Conservation (phyloP, 2,797 vertebrate species). For the Arrhamphus sclerolepis region DNA sequence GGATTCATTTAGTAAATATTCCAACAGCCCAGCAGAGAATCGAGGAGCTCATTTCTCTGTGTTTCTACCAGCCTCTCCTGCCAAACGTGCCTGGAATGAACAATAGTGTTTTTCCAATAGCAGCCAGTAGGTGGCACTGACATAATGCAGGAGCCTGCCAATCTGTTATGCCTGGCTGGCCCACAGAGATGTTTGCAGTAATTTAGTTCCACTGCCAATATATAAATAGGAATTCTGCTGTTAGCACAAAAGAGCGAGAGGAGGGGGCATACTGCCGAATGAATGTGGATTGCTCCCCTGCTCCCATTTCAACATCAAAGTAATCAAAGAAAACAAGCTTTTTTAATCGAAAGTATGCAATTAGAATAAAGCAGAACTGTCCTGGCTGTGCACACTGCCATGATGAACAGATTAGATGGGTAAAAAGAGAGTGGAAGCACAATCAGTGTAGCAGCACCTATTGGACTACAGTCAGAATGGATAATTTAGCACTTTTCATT, state of each 20-base stretch:
- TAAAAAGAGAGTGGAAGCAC: conserved; percentile 62
- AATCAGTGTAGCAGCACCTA: conserved; percentile 58
- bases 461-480: conserved; percentile 65
- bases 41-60: conserved; percentile 67
- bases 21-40: conserved; percentile 65
- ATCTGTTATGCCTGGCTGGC: conserved; percentile 80
- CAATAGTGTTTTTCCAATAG: conserved; percentile 37
- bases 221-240: conserved; percentile 85
- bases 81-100: conserved; percentile 67
- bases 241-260: conserved; percentile 79
- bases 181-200: conserved; percentile 83
- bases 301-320: conserved; percentile 85
- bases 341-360: conserved; percentile 86
- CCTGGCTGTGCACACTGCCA: conserved; percentile 69
- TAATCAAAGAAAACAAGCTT: conserved; percentile 88
- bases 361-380: conserved; percentile 84
- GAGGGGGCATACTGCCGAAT: conserved; percentile 72
- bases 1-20: conserved; percentile 75
- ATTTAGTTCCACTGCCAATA: conserved; percentile 85
- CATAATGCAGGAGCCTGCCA: conserved; percentile 74
- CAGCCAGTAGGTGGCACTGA: conserved; percentile 83
- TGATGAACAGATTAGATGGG: conserved; percentile 70
- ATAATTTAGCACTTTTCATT: conserved; percentile 68
- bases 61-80: conserved; percentile 55
- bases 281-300: conserved; percentile 83